Base-by-base conservation (phyloP, 2,113 vertebrate genomes). In the Perca schrenkii region DNA sequence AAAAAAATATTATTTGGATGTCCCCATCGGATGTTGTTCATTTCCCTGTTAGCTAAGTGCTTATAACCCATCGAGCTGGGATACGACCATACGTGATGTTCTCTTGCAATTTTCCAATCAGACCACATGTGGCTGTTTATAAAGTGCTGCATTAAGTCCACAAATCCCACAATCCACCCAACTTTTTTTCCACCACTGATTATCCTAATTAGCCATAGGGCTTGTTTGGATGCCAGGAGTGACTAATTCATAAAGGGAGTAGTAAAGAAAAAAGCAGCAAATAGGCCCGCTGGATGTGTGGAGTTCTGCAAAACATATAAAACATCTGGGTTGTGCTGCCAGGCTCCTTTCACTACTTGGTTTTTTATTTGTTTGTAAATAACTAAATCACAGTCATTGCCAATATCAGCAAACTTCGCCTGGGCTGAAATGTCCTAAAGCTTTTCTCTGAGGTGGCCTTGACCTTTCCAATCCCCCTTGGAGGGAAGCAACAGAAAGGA, bases 231-330 rank as follows among this genome's bases (percentile, higher is more conserved):
- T 80, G 84, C 84, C 88, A 91, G 77, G 66, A 82, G 52, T 83
- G 86, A 88, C 68, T 83, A 77, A 87, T 83, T 88, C 77, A 80
- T 74, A n/a, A 49, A 68, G 77, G 74, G 77, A 86, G 71, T 34
- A 70, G 77, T 83, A 75, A 56, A 79, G 71, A 68, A 79, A 81
- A 87, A 67, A 17, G 58, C 12, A 86, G 67, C 68, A 82, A 86
- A 81, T 17, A 69, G 52, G 54, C 68, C 72, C 68, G 79, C 28
- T 65, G 86, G 49, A 60, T 65, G 67, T 58, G 58, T 53, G 80
- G 70, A 83, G 60, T 4, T 31, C 58, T 75, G 46, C 67, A 74
- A n/a, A 67, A 67, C 31, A 25, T 60, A n/a, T 77, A 72, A 69
- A 81, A 85, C 82, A 90, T 73, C 77, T 78, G 77, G 74, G 49